Percentiles rank a stretch among this genome's conserved stretches.
phyloP scores from a whole-genome alignment of 2,888 invertebrate species.

The Drosophila picticornis region DNA sequence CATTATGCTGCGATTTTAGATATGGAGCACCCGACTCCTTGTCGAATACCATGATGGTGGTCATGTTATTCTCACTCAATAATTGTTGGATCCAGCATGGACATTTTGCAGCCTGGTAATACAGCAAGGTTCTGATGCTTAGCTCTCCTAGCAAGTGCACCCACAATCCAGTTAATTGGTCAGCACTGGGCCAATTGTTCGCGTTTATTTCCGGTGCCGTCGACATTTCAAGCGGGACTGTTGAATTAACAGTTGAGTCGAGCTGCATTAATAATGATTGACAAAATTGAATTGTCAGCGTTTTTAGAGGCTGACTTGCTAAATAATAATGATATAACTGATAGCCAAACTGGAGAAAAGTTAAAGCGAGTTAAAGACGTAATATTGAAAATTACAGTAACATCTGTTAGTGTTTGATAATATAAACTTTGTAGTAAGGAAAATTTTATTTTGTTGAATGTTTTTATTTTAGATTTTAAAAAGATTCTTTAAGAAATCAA shows the following conservation, averaged over 20 bases:
- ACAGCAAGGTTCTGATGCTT: slow-evolving; percentile 34
- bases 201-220: neutral
- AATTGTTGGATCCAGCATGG: slow-evolving; percentile 39
- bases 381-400: neutral
- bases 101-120: slow-evolving; percentile 40
- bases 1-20: slow-evolving; percentile 29
- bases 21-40: slow-evolving; percentile 6
- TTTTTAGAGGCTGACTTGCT: slow-evolving; percentile 40
- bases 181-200: neutral
- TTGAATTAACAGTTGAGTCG: no score
- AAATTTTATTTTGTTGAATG: neutral
- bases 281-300: slow-evolving; percentile 22
- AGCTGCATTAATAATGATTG: slow-evolving; percentile 15
- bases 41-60: slow-evolving; percentile 35
- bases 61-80: slow-evolving; percentile 12
- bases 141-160: slow-evolving; percentile 40
- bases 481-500: no score
- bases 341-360: no score
- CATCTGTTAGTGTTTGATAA: neutral
- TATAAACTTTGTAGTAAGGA: neutral
- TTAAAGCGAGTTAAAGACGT: no score
- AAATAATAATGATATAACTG: neutral
- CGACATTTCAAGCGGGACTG: slow-evolving; percentile 28
- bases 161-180: slow-evolving; percentile 34
- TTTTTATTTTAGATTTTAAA: no score